Evolutionary conservation across 2,113 vertebrate species (phyloP).

Genomic region (Deroptyus accipitrinus): DNA sequence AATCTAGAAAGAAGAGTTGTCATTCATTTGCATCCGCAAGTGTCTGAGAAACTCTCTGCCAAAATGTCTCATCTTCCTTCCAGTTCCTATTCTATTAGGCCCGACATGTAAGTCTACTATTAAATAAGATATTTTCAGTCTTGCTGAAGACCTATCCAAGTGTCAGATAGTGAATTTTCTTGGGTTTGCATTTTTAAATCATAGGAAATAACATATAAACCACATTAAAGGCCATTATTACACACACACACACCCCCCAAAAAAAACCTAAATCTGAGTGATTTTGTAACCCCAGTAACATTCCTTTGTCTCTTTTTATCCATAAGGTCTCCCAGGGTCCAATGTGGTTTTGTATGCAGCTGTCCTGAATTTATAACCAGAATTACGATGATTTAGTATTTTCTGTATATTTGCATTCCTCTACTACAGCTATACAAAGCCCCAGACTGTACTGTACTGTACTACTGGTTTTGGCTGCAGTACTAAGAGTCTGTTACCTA

Average conservation of each 20-base stretch:
- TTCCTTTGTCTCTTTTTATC: not conserved
- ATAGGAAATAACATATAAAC: not conserved
- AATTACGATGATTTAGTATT: not conserved
- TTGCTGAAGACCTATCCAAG: not conserved
- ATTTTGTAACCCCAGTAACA: not conserved
- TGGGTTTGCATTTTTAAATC: not conserved
- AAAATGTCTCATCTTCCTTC: not conserved
- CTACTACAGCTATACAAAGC: not conserved
- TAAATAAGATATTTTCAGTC: not conserved
- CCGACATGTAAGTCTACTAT: accelerated
- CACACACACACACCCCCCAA: accelerated
- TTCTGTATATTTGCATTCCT: not conserved
- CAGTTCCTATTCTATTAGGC: not conserved
- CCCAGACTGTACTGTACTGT: not conserved
- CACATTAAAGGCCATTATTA: not conserved
- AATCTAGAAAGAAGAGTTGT: not conserved
- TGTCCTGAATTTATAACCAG: not conserved
- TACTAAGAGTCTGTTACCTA: not conserved
- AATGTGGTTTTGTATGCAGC: not conserved
- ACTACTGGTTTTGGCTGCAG: not conserved
- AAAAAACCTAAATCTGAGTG: not conserved
- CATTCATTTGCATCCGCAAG: not conserved
- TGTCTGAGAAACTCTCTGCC: not conserved
- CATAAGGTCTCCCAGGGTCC: not conserved
- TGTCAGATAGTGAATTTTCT: not conserved